Evolutionary conservation across 2,797 vertebrate genomes (phyloP).

Genomic region (Rhabdophis nuchalis): DNA sequence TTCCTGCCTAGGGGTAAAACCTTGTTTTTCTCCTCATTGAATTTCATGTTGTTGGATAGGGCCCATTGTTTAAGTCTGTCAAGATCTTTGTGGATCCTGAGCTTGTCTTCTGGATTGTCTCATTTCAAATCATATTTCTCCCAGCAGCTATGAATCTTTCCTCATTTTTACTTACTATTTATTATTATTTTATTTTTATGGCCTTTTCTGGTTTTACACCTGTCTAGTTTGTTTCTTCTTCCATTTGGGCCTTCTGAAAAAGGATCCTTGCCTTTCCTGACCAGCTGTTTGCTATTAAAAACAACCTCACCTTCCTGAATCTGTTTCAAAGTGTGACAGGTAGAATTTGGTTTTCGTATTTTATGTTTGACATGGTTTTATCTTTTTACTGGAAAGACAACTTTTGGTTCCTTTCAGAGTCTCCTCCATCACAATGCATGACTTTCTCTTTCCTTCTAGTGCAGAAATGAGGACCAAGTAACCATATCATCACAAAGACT

Average conservation of each 20-base stretch:
- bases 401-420: not conserved
- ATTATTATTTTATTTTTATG: not conserved
- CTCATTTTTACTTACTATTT: not conserved
- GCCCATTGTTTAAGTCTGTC: no score
- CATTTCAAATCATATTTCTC: not conserved
- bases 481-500: not conserved
- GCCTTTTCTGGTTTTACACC: not conserved
- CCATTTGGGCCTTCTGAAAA: not conserved
- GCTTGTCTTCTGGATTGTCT: not conserved
- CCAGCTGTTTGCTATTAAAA: not conserved
- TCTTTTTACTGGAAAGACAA: not conserved
- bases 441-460: not conserved
- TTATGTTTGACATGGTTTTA: not conserved
- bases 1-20: not conserved
- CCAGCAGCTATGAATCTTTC: not conserved
- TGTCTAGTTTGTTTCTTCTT: not conserved
- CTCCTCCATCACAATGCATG: not conserved
- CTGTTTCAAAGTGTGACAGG: not conserved
- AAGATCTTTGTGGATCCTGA: no score
- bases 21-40: not conserved
- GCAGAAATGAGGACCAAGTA: not conserved
- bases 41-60: not conserved
- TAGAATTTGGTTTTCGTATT: not conserved
- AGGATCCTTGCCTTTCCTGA: not conserved
- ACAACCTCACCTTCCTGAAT: not conserved